phyloP scores from a whole-genome alignment of 2,888 invertebrate species.

The Eledona agricola region DNA sequence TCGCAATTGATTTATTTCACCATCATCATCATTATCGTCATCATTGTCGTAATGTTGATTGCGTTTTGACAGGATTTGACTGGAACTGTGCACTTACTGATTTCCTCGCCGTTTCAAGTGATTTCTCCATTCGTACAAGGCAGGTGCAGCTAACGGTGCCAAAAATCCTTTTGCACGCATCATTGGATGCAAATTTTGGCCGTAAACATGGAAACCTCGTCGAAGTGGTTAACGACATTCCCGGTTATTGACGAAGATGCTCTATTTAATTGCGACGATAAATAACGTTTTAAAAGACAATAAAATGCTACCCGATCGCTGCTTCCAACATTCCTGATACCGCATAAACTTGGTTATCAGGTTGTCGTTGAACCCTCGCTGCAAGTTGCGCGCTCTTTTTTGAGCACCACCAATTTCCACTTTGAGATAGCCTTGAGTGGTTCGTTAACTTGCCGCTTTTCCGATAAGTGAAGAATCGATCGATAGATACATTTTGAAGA shows the following conservation, averaged over 20 bases:
- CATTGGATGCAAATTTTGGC: conserved; percentile 16
- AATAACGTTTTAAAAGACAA: conserved; percentile 22
- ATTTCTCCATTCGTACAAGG: too few species aligned
- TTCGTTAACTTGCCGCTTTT: too few species aligned
- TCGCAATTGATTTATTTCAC: too few species aligned
- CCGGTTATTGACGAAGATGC: conserved; percentile 25
- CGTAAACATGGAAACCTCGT: conserved; percentile 2
- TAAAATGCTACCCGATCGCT: conserved; percentile 14
- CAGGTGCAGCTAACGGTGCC: conserved; percentile 26
- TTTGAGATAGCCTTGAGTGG: too few species aligned
- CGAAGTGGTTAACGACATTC: conserved; percentile 28
- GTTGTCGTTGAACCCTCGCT: conserved; percentile 17
- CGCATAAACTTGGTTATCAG: conserved; percentile 21
- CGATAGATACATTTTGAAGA: too few species aligned
- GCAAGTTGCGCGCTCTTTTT: conserved; percentile 7
- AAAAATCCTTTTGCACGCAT: conserved; percentile 9
- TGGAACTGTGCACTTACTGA: too few species aligned
- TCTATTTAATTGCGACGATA: conserved; percentile 24
- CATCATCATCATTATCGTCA: too few species aligned
- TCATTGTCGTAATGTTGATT: too few species aligned
- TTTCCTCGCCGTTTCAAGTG: too few species aligned
- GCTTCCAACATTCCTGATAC: conserved; percentile 18
- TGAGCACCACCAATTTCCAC: too few species aligned
- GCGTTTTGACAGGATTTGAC: too few species aligned
- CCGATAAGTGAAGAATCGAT: too few species aligned